Percentiles rank a stretch among this genome's conserved stretches.
phyloP scores from a whole-genome alignment of 2,888 invertebrate species.

The Lochmaea capreae region DNA sequence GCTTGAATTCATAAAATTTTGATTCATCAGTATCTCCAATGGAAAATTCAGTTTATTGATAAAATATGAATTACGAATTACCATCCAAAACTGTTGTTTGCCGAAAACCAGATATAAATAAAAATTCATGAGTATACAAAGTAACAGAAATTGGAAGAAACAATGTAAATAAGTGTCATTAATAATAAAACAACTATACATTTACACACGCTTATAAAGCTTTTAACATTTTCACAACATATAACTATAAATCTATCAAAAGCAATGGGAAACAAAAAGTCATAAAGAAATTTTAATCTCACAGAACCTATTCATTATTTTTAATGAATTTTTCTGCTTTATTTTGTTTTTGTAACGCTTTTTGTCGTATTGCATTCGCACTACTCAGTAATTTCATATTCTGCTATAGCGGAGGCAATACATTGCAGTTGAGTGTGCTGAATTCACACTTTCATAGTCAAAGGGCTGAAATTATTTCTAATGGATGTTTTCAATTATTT shows the following conservation, averaged over 20 bases:
- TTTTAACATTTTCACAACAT: not conserved
- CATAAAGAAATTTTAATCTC: slow-evolving; percentile 19
- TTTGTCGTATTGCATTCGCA: slow-evolving; percentile 17
- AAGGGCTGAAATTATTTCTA: slow-evolving; percentile 1
- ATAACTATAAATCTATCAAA: not conserved
- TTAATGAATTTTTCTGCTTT: slow-evolving; percentile 28
- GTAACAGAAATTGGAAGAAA: too few species aligned
- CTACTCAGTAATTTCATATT: slow-evolving; percentile 28
- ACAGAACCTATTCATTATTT: slow-evolving; percentile 8
- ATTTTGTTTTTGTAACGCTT: slow-evolving; percentile 24
- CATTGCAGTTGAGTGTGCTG: slow-evolving; percentile 27
- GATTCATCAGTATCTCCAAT: too few species aligned
- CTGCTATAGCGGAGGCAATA: slow-evolving; percentile 27
- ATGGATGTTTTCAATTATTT: not conserved
- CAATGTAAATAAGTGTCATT: not conserved
- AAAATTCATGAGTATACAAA: too few species aligned
- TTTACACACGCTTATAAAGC: not conserved
- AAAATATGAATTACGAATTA: too few species aligned
- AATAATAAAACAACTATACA: not conserved
- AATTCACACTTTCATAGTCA: slow-evolving; percentile 29
- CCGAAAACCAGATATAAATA: too few species aligned
- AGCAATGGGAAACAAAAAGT: not conserved
- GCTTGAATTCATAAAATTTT: too few species aligned
- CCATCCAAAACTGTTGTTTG: too few species aligned
- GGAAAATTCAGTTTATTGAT: too few species aligned